Percentiles rank a stretch among this genome's conserved stretches.
Evolutionary conservation across 2,888 invertebrate species (phyloP).

Genomic region (Lymantria dispar): DNA sequence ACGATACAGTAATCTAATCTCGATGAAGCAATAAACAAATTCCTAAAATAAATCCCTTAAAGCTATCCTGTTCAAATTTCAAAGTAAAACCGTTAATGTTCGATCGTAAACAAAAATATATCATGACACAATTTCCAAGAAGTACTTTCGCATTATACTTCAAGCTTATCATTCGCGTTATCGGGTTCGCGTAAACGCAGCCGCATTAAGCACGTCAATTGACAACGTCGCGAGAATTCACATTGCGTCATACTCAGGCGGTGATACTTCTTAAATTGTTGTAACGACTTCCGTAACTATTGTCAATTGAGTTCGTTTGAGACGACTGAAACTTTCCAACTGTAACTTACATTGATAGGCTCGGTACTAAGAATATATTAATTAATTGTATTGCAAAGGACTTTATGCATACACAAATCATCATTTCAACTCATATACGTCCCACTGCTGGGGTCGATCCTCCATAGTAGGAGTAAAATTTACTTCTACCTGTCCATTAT

Average conservation of each 20-base stretch:
- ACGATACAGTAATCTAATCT: background rate
- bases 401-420: no score
- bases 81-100: slow-evolving; percentile 7
- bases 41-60: background rate
- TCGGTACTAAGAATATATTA: no score
- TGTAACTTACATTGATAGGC: background rate
- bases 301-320: slow-evolving; percentile 12
- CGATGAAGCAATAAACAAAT: background rate
- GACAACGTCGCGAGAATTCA: slow-evolving; percentile 21
- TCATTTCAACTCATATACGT: no score
- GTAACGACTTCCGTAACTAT: slow-evolving; percentile 16
- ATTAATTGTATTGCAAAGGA: no score
- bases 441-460: no score
- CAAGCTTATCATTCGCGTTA: slow-evolving; percentile 27
- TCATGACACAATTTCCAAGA: slow-evolving; percentile 24
- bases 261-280: slow-evolving; percentile 14
- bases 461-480: no score
- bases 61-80: background rate
- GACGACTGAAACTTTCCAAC: slow-evolving; percentile 18
- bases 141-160: slow-evolving; percentile 12
- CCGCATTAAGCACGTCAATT: slow-evolving; percentile 22
- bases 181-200: slow-evolving; percentile 23
- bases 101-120: slow-evolving; percentile 15
- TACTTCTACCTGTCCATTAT: no score
- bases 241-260: slow-evolving; percentile 23